These are phyloP conservation scores for Micrasema longulum DNA, from an alignment of 1,140 invertebrate species.

Conservation along the genomic window DNA sequence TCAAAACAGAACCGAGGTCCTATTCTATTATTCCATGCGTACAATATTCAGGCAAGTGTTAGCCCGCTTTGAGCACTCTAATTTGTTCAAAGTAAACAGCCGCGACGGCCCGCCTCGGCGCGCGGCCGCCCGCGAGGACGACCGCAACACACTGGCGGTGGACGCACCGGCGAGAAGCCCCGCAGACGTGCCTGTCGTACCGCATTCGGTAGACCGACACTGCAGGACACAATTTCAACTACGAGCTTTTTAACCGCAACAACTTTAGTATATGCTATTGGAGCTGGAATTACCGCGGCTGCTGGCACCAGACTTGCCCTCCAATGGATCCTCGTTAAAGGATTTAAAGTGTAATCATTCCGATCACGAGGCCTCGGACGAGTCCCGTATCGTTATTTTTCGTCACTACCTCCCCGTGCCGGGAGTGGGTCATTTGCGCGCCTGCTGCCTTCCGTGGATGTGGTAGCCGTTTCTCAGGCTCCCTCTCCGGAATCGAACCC, in stretches of 20 bases:
- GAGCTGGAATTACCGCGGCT: conserved; percentile 93
- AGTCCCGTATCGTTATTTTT: conserved; percentile 90
- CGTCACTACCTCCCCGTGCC: conserved; percentile 83
- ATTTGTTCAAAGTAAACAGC: conserved; percentile 85
- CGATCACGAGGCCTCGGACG: conserved; percentile 83
- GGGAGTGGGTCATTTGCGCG: conserved; percentile 90
- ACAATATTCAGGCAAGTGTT: conserved; percentile 75
- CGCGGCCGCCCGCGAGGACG: conserved; percentile 62
- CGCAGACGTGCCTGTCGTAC: conserved; percentile 66
- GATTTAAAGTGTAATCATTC: conserved; percentile 92
- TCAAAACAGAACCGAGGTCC: conserved; percentile 83
- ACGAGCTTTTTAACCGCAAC: conserved; percentile 84
- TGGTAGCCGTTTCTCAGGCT: conserved; percentile 93
- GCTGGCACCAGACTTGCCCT: conserved; percentile 94
- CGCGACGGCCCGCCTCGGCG: conserved; percentile 74
- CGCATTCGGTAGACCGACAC: conserved; percentile 68
- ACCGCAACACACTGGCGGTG: conserved; percentile 60
- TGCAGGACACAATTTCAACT: conserved; percentile 76
- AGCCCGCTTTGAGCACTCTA: conserved; percentile 86
- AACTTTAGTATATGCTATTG: conserved; percentile 91
- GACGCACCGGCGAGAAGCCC: conserved; percentile 62
- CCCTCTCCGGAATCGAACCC: conserved; percentile 79
- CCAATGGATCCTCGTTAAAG: conserved; percentile 89
- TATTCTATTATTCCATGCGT: conserved; percentile 88
- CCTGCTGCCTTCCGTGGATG: conserved; percentile 93